Percentiles rank a stretch among this genome's conserved stretches.
These are phyloP conservation scores for Sacculina carcini DNA, from an alignment of 2,888 invertebrate species.

Conservation along the genomic window DNA sequence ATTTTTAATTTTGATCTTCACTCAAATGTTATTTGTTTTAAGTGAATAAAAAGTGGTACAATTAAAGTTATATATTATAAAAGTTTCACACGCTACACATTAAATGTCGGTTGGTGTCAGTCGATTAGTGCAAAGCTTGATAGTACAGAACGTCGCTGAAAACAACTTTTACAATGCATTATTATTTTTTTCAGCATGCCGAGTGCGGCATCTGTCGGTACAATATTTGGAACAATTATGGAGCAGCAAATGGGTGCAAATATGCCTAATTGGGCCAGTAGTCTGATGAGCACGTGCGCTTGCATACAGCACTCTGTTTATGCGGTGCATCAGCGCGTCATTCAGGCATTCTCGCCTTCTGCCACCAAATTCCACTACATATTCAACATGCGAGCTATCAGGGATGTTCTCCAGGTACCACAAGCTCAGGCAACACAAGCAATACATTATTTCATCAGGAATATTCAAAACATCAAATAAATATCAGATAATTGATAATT, in stretches of 20 bases:
- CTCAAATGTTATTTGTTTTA: too few relatives aligned
- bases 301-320: slow-evolving; percentile 33
- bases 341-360: slow-evolving; percentile 71
- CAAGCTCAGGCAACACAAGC: too few relatives aligned
- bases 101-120: neutral
- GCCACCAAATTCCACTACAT: slow-evolving; percentile 91
- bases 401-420: slow-evolving; percentile 87
- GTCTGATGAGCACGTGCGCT: slow-evolving; percentile 21
- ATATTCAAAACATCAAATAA: too few relatives aligned
- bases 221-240: slow-evolving; percentile 68
- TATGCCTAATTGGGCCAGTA: slow-evolving; percentile 45
- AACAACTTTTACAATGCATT: neutral
- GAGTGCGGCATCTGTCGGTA: slow-evolving; percentile 49
- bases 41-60: too few relatives aligned
- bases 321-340: slow-evolving; percentile 55
- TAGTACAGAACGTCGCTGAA: neutral
- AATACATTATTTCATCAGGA: too few relatives aligned
- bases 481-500: too few relatives aligned
- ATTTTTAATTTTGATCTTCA: too few relatives aligned
- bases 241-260: slow-evolving; percentile 56
- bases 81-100: too few relatives aligned
- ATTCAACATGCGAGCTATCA: slow-evolving; percentile 78
- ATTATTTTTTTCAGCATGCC: slow-evolving; percentile 38
- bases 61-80: too few relatives aligned
- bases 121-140: neutral